Conservation (phyloP, 2,888 invertebrate genomes). For the Catocala fraxini region DNA sequence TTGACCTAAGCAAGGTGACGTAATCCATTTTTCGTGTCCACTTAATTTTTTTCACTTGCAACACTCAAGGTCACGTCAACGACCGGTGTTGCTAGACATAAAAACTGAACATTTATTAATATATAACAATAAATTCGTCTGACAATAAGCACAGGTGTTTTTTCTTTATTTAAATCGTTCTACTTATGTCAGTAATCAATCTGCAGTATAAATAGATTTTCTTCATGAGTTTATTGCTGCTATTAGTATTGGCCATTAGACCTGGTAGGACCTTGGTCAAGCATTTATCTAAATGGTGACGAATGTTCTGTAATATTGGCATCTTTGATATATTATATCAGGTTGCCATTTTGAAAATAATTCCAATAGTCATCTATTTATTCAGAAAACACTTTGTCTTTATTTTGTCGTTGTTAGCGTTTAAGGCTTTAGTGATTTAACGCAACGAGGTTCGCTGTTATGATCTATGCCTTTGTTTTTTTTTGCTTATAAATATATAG, state of each 20-base stretch:
- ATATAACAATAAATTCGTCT: slow-evolving; percentile 51
- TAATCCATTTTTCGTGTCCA: slow-evolving; percentile 66
- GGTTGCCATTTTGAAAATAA: too few species aligned
- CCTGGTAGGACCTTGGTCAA: slow-evolving; percentile 9
- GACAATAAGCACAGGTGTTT: slow-evolving; percentile 56
- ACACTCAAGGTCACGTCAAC: slow-evolving; percentile 72
- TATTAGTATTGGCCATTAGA: slow-evolving; percentile 40
- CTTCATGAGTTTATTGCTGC: slow-evolving; percentile 25
- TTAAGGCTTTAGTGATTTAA: too few species aligned
- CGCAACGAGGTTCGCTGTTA: too few species aligned
- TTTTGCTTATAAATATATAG: too few species aligned
- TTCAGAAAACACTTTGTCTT: too few species aligned
- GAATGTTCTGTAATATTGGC: too few species aligned
- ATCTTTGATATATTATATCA: too few species aligned
- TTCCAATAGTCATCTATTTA: too few species aligned
- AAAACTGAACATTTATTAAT: slow-evolving; percentile 64
- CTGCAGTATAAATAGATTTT: slow-evolving; percentile 40
- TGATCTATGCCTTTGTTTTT: too few species aligned
- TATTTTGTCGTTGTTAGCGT: too few species aligned
- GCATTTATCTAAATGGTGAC: too few species aligned
- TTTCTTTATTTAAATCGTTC: slow-evolving; percentile 41
- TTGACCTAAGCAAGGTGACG: slow-evolving; percentile 54
- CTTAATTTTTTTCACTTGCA: slow-evolving; percentile 67
- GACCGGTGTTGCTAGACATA: slow-evolving; percentile 66
- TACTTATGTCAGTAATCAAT: slow-evolving; percentile 56